Conservation (phyloP, 2,113 vertebrate species). For the Proterorhinus semilunaris region DNA sequence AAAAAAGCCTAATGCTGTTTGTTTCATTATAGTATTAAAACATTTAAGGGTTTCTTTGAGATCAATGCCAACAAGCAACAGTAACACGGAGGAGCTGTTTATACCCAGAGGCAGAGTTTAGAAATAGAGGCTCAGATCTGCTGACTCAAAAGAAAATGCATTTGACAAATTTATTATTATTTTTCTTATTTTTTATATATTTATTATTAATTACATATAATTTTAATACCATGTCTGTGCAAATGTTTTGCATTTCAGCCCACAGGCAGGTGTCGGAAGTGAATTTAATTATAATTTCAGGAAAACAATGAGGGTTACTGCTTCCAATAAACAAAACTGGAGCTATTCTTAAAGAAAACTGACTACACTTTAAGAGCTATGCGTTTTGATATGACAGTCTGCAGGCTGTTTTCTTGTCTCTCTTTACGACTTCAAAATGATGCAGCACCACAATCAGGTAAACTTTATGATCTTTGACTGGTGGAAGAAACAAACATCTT, state of each 20-base stretch:
- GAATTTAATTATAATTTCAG: neutral
- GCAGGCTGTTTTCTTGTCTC: too few species aligned
- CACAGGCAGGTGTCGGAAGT: neutral
- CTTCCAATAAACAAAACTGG: neutral
- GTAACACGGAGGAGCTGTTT: neutral
- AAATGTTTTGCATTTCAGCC: slow-evolving; percentile 5
- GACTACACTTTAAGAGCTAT: too few species aligned
- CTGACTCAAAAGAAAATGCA: neutral
- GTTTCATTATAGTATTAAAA: slow-evolving; percentile 9
- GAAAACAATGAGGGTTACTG: neutral
- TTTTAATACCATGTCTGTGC: slow-evolving; percentile 1
- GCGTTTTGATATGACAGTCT: too few species aligned
- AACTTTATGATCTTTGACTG: too few species aligned
- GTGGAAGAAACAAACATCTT: too few species aligned
- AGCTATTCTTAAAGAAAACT: neutral
- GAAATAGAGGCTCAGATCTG: neutral
- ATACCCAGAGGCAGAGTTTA: slow-evolving; percentile 5
- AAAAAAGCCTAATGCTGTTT: neutral
- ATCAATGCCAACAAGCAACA: neutral
- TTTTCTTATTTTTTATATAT: neutral
- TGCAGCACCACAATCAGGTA: too few species aligned
- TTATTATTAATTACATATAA: slow-evolving; percentile 3
- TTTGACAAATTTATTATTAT: neutral
- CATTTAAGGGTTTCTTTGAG: slow-evolving; percentile 6
- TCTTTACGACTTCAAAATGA: too few species aligned